Conservation (phyloP, 2,113 vertebrate genomes). For the Picathartes gymnocephalus region DNA sequence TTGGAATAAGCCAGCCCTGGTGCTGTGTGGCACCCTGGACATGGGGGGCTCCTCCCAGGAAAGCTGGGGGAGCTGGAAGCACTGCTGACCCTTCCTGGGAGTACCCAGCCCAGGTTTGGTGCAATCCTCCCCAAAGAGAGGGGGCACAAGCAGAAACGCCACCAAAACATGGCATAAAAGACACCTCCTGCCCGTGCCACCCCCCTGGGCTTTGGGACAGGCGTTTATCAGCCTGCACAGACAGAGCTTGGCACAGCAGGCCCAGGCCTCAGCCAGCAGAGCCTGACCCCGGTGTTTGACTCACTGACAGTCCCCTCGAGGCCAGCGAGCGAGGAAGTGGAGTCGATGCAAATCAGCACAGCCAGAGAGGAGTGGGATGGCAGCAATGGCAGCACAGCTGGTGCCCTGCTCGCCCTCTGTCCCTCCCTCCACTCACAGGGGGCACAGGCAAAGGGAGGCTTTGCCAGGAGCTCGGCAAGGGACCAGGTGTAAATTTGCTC, state of each 20-base stretch:
- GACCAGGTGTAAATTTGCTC: background rate
- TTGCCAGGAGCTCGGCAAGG: background rate
- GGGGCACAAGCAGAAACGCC: background rate
- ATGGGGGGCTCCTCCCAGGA: background rate
- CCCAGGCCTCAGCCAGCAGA: background rate
- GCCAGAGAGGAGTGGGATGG: background rate
- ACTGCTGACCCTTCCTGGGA: background rate
- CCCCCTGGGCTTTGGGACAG: background rate
- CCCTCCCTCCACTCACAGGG: background rate
- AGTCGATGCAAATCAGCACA: background rate
- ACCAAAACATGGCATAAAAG: rapidly evolving
- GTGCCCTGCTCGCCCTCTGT: background rate
- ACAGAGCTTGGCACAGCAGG: background rate
- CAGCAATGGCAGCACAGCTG: background rate
- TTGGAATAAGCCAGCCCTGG: background rate
- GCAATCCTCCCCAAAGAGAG: background rate
- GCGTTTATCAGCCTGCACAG: background rate
- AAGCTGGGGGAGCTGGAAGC: background rate
- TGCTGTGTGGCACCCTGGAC: background rate
- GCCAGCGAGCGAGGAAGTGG: background rate
- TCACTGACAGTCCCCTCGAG: background rate
- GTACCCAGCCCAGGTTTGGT: background rate
- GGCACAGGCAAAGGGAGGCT: background rate
- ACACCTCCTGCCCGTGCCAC: background rate
- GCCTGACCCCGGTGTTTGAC: background rate